Evolutionary conservation across 2,797 vertebrate species (phyloP).

Genomic region (Netta rufina): DNA sequence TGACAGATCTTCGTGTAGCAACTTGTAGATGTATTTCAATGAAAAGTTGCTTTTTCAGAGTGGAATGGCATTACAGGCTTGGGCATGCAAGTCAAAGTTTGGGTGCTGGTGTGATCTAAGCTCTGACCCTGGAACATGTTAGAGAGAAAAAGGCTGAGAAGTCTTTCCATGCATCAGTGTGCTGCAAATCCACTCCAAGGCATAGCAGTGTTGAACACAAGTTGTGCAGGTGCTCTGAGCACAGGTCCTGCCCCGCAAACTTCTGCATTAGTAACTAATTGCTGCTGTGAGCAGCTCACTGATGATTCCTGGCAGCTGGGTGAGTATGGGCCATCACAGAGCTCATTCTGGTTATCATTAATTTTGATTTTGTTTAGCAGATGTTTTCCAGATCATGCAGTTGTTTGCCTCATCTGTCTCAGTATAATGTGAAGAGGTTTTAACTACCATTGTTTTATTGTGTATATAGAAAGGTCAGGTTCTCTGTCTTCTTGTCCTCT

Average conservation of each 20-base stretch:
- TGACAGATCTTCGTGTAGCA: not conserved
- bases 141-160: not conserved
- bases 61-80: not conserved
- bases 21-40: not conserved
- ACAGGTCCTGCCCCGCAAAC: not conserved
- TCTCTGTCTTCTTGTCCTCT: not conserved
- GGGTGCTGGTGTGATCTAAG: not conserved
- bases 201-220: not conserved
- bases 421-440: not conserved
- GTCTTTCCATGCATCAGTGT: not conserved
- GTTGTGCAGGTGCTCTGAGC: not conserved
- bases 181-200: not conserved
- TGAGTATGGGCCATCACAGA: slow-evolving; percentile 42
- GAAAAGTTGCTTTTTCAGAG: not conserved
- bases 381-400: slow-evolving; percentile 65
- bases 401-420: slow-evolving; percentile 48
- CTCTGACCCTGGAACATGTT: not conserved
- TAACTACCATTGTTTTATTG: not conserved
- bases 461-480: not conserved
- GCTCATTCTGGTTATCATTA: slow-evolving; percentile 64
- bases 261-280: not conserved
- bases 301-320: slow-evolving; percentile 63
- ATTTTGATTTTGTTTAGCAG: slow-evolving; percentile 76
- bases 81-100: not conserved
- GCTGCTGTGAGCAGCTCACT: slow-evolving; percentile 23